These are phyloP conservation scores for Lipophrys pholis DNA, from an alignment of 2,113 vertebrate species.

Conservation along the genomic window DNA sequence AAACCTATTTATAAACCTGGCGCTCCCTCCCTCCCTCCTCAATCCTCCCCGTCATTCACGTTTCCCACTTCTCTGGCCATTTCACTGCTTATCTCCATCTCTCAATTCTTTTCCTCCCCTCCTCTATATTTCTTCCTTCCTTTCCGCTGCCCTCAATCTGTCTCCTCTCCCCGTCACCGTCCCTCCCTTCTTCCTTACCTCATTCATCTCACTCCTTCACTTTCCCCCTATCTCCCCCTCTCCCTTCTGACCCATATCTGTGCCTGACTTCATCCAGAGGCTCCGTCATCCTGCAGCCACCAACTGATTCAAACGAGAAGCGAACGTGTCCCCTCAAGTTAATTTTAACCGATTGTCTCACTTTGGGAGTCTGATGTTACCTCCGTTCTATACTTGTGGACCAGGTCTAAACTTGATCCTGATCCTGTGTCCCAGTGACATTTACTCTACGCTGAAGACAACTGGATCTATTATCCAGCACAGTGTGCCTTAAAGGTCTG, in stretches of 20 bases:
- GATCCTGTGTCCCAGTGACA: too few species aligned
- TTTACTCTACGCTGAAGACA: too few species aligned
- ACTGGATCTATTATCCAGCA: too few species aligned
- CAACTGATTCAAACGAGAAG: neutral
- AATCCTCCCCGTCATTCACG: conserved; percentile 16
- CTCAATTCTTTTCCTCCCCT: neutral
- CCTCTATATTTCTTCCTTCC: neutral
- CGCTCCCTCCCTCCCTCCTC: neutral
- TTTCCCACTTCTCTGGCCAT: neutral
- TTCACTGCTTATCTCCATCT: neutral
- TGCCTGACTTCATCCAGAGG: conserved; percentile 43
- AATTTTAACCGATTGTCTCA: too few species aligned
- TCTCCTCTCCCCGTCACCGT: neutral
- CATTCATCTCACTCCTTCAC: neutral
- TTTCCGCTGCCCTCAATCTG: conserved; percentile 7
- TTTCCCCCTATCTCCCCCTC: neutral
- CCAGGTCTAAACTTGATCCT: too few species aligned
- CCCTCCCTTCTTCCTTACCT: neutral
- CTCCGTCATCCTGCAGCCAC: conserved; percentile 31
- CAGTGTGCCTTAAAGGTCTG: too few species aligned
- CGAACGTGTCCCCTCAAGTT: too few species aligned
- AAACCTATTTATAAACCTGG: conserved; percentile 48
- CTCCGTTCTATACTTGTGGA: too few species aligned
- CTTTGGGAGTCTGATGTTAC: too few species aligned
- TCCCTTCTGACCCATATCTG: conserved; percentile 42